Evolutionary conservation across 2,888 invertebrate genomes (phyloP), one percentile per base, ranked within the genome.

Genomic region (Caenorhabditis drosophilae): DNA sequence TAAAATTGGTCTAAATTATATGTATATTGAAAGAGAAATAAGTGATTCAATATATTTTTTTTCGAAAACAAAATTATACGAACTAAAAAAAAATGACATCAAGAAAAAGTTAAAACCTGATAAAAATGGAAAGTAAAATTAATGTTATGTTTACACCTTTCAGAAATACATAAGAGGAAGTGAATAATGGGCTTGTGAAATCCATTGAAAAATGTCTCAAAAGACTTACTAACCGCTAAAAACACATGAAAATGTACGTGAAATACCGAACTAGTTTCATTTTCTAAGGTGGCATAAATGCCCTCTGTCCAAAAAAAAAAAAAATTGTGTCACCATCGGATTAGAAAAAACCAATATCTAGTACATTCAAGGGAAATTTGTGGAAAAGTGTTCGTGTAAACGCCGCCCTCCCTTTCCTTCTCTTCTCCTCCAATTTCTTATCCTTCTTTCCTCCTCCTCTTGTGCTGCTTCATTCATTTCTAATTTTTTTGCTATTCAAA

Each of bases 131-230:
- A n/a, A n/a, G n/a, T n/a, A n/a, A n/a, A n/a, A n/a, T n/a, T n/a
- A n/a, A n/a, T n/a, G n/a, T n/a, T 36, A 15, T 16, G 36, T 36
- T 36, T 16, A 36, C 4, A 16, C 4, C 36, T 15, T 40, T 40
- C 40, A 6, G 22, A 40, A 18, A 22, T 31, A 31, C 6, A 31
- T 9, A 31, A 31, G 6, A 31, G 40, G 7, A 40, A 18, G 22
- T 40, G 40, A 40, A 40, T 18, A 40, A 40, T 20, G 22, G 7
- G n/a, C n/a, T n/a, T n/a, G 61, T 61, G 61, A 61, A 61, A 61
- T 61, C 61, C 61, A 55, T 61, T 51, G 61, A 61, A 61, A 61
- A 55, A n/a, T n/a, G n/a, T n/a, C n/a, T n/a, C n/a, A n/a, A n/a
- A n/a, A n/a, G n/a, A n/a, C n/a, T n/a, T n/a, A n/a, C n/a, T n/a